Evolutionary conservation across 2,888 invertebrate species (phyloP), one percentile per base, ranked within the genome.

Genomic region (Seira ritae): DNA sequence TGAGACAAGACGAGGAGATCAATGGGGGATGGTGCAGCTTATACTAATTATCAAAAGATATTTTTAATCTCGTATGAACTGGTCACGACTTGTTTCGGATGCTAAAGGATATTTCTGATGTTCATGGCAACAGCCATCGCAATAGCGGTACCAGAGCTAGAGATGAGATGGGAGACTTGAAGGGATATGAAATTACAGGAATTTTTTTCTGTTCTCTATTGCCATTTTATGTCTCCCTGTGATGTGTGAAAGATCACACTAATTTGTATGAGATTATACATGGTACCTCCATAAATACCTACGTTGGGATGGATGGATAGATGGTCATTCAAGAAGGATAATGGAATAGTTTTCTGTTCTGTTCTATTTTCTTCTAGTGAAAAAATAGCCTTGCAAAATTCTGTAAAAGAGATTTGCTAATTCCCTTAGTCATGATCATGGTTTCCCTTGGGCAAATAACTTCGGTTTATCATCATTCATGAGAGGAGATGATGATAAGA

Each of bases 21-120:
- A 55, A 55, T 55, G 55, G 55, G 55, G 55, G 2, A 2, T 31
- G 31, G 31, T 8, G 2, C 8, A 8, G 31, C 31, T 31, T 31
- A 8, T 4, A 55, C 55, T 55, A 55, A 55, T 55, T 55, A 55
- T 15, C n/a, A 3, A 55, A 12, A 55, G 55, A 55, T 55, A 17
- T 55, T 55, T n/a, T n/a, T n/a, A 55, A 55, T n/a, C n/a, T 55
- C 55, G 55, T n/a, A 55, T 17, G n/a, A 55, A 31, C 17, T 55
- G 55, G 55, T 55, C 55, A 55, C 55, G 55, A 55, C 55, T 55
- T 55, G 55, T 55, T 55, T 55, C 55, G 55, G 55, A 55, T 12
- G 55, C 31, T 31, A 31, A 31, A 55, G 55, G 55, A 55, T 55
- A 31, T 31, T 31, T 55, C 12, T 31, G 8, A 31, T 31, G 31